Base-by-base conservation (phyloP, 2,888 invertebrate species). In the Drosophila cyrtoloma region DNA sequence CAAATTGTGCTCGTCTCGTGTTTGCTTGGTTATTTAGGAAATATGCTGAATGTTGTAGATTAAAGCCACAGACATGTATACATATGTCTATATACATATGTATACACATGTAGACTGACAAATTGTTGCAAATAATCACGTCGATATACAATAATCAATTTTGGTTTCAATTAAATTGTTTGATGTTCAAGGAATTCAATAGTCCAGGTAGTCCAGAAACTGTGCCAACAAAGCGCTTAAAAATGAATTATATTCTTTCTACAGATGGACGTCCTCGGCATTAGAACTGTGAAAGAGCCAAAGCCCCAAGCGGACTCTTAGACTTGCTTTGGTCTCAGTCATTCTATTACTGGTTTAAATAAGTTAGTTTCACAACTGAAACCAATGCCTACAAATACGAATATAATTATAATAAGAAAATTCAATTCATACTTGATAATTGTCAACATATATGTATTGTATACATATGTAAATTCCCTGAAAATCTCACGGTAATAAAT, bases 1-100 rank as follows among this genome's bases (percentile, higher is more conserved):
- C 72, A 74, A 56, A 59, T 56, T 74, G 58, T 65, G 39, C 32
- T 70, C 42, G 33, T 14, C 30, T 33, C 26, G 6, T 64, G 62
- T 62, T 64, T 47, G 44, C 30, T 53, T 55, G 55, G 55, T 9
- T 55, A 39, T 68, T 37, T 42, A 28, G 70, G 6, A 19, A 68
- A 69, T 39, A 16, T 19, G 6, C 26, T 28, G 33, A 22, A 35
- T 32, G 7, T 42, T 58, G 57, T 58, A 42, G n/a, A n/a, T 39
- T 39, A 42, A 30, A 30, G 30, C 57, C 39, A 30, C 57, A 57
- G 2, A 57, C 28, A 28, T 56, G 35, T 56, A 16, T 55, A 1
- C 3, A 19, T 9, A 55, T 9, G 33, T 35, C 26, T 26, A 26
- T 26, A 26, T 26, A 26, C 26, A 57, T 39, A 28, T 56, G 35